These are phyloP conservation scores for Cephalopterus ornatus DNA, from an alignment of 2,113 vertebrate species.

Conservation along the genomic window DNA sequence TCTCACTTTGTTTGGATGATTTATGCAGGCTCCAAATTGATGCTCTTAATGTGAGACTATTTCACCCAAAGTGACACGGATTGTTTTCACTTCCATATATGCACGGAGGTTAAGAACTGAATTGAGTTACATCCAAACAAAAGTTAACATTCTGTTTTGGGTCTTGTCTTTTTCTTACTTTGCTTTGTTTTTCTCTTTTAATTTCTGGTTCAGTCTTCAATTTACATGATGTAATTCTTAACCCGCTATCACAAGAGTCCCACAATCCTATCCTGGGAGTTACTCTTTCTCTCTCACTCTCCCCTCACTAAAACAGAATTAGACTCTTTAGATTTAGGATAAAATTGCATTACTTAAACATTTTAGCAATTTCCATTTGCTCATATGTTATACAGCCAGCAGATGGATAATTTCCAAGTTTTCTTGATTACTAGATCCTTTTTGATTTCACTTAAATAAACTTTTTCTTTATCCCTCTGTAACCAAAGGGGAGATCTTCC, in stretches of 20 bases:
- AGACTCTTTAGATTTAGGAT: slow-evolving; percentile 34
- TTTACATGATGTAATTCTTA: slow-evolving; percentile 14
- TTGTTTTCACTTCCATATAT: slow-evolving; percentile 9
- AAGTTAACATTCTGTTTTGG: background rate
- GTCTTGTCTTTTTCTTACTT: background rate
- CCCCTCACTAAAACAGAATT: background rate
- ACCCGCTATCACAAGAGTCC: background rate
- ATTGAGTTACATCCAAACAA: background rate
- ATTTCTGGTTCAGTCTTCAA: slow-evolving; percentile 45
- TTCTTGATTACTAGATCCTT: slow-evolving; percentile 59
- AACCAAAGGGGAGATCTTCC: background rate
- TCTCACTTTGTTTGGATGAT: slow-evolving; percentile 47
- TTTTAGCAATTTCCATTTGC: slow-evolving; percentile 36
- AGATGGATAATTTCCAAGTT: slow-evolving; percentile 50
- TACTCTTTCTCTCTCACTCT: background rate
- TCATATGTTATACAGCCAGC: slow-evolving; percentile 34
- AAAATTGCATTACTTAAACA: slow-evolving; percentile 48
- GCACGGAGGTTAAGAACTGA: background rate
- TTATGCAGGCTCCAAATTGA: slow-evolving; percentile 31
- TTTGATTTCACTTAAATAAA: slow-evolving; percentile 48
- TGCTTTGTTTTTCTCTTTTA: slow-evolving; percentile 33
- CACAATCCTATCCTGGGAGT: background rate
- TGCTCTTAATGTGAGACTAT: slow-evolving; percentile 25
- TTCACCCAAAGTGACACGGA: background rate
- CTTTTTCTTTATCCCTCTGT: slow-evolving; percentile 18